Conservation (phyloP, 2,888 invertebrate genomes). For the Mimumesa dahlbomi region DNA sequence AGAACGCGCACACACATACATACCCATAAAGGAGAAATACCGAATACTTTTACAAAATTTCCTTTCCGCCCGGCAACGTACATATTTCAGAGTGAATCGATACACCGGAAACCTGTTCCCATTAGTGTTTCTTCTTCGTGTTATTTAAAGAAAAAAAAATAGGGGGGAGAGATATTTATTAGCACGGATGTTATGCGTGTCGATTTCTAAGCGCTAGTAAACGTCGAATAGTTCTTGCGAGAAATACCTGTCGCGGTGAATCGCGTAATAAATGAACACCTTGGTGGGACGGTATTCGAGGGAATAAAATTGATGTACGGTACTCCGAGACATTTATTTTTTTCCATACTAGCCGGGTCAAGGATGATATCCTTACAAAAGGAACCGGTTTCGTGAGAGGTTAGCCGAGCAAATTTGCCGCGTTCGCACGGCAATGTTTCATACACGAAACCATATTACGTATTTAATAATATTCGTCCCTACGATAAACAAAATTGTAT, state of each 20-base stretch:
- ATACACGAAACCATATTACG: no score
- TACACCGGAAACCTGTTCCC: no score
- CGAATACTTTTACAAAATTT: no score
- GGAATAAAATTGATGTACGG: conserved; percentile 32
- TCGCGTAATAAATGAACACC: conserved; percentile 21
- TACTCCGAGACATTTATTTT: conserved; percentile 34
- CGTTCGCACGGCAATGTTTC: conserved; percentile 16
- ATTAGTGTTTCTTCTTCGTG: no score
- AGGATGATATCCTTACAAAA: conserved; percentile 41
- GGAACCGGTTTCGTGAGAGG: conserved; percentile 45
- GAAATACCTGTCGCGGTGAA: not conserved
- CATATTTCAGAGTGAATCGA: no score
- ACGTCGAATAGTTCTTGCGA: not conserved
- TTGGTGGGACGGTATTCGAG: not conserved
- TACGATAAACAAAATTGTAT: no score
- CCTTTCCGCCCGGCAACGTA: no score
- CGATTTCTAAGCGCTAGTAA: conserved; percentile 12
- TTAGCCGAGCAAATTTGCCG: conserved; percentile 30
- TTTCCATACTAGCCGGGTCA: conserved; percentile 39
- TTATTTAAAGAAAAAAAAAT: no score
- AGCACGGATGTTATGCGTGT: conserved; percentile 1
- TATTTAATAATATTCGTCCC: no score
- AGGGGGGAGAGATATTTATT: no score
- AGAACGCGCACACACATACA: no score
- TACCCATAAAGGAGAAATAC: no score